Base-by-base conservation (phyloP, 2,888 invertebrate genomes). In the Acanthosepion pharaonis region DNA sequence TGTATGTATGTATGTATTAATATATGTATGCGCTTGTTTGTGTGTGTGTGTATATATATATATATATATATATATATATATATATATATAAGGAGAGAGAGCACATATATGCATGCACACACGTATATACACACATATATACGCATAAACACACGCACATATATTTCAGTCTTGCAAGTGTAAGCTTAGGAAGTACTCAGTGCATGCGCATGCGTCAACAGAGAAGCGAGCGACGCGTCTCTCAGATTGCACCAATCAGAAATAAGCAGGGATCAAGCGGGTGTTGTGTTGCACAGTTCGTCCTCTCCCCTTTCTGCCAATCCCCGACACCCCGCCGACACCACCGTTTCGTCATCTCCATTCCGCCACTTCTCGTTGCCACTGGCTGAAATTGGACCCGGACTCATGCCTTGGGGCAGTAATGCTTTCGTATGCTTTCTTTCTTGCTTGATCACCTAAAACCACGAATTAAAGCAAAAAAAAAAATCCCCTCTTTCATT, bases 241-340 rank as follows among this genome's bases (percentile, higher is more conserved):
- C 78, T 78, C 78, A 78, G n/a, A 78, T 78, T 78, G 78, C 78
- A 78, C 78, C 78, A 78, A 78, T 78, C 78, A 78, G 78, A 78
- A n/a, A 78, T 78, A n/a, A 78, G 78, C 78, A n/a, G 33, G 78
- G 78, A 78, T 33, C n/a, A 78, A 78, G 78, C 78, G 33, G 78
- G 78, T n/a, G 28, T 78, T 33, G 11, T 78, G 33, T 78, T 78
- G 78, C 78, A 78, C 78, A 78, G 78, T 78, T 78, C 11, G 33
- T n/a, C 33, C n/a, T 78, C 78, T 78, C n/a, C 15, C n/a, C 15
- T 15, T n/a, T n/a, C 15, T n/a, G 28, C 78, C n/a, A 3, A 0
- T 18, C 0, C 51, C 51, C 15, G 8, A 8, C 51, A 51, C 8
- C 9, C 51, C 51, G 51, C 15, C 78, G n/a, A 28, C 28, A 28